Percentiles rank a stretch among this genome's conserved stretches.
phyloP scores from a whole-genome alignment of 92 coral and sea anemone genomes.

The Phymanthus crucifer region DNA sequence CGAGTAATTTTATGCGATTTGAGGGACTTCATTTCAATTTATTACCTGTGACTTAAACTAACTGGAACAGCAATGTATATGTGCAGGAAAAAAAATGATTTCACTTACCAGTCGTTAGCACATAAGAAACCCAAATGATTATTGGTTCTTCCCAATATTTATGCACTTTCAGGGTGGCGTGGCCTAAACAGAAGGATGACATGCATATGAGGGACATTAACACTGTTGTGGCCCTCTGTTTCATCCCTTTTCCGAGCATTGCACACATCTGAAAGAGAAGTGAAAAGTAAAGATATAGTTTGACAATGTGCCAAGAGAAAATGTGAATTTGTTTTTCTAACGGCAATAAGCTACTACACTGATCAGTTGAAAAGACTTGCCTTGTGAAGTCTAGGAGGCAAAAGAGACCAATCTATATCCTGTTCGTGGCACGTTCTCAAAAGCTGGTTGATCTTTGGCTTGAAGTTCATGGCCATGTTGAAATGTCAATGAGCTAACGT shows the following conservation, averaged over 20 bases:
- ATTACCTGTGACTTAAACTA: too few species aligned
- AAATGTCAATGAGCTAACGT: background rate
- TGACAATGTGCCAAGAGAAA: too few species aligned
- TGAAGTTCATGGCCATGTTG: background rate
- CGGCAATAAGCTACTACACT: background rate
- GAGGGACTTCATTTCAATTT: too few species aligned
- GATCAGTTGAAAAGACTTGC: background rate
- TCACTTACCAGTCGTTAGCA: constrained; percentile 33
- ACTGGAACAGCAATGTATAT: too few species aligned
- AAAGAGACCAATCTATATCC: background rate
- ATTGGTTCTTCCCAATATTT: constrained; percentile 47
- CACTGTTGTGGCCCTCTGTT: constrained; percentile 34
- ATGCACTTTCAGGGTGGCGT: constrained; percentile 20
- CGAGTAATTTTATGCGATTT: too few species aligned
- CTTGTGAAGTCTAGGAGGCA: background rate
- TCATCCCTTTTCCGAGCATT: constrained; percentile 44
- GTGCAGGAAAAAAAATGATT: too few species aligned
- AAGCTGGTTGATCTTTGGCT: background rate
- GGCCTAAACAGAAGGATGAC: constrained; percentile 48
- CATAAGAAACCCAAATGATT: constrained; percentile 41
- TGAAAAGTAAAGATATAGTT: too few species aligned
- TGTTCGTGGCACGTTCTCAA: background rate
- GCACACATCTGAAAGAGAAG: constrained; percentile 12
- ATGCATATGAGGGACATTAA: constrained; percentile 31
- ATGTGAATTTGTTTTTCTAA: background rate